Evolutionary conservation across 2,113 vertebrate species (phyloP), one percentile per base, ranked within the genome.

Genomic region (Colius striatus): DNA sequence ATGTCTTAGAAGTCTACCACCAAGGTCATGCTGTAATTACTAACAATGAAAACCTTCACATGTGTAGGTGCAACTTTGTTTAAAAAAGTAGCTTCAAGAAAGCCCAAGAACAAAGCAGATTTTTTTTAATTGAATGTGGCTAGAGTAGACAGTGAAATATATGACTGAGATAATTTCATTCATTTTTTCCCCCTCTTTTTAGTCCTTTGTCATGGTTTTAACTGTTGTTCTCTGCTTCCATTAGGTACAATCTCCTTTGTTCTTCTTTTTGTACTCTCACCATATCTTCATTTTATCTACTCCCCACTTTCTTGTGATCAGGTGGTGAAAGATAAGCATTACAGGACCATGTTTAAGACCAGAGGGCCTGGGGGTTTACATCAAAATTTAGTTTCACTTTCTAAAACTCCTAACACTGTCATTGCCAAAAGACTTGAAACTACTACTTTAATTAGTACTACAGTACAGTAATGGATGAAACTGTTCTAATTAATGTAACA

Each of bases 11-110:
- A 22, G 32, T 34, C 38, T 70, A 20, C 9, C 2, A 1, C 9
- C 36, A 10, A 77, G 8, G 32, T 36, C 18, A 68, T 3, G 27
- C 1, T 53, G 3, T 25, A 73, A 65, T n/a, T 34, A 3, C 4
- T 13, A 16, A 61, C 16, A 50, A 32, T 10, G 12, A 94, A 55
- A 88, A 30, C 1, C 16, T 29, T 89, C 18, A 22, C 19, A 16
- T 0, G 0, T 1, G 2, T 18, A 73, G 16, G 23, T 62, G 13
- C 13, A 75, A 51, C 13, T 43, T 54, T 13, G 4, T 48, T 50
- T 10, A 10, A 58, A 57, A 74, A 51, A 20, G 21, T 41, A 13
- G 0, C 5, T 62, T 65, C 21, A 76, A 61, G 47, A 87, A 85
- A 10, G 16, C 14, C 2, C 8, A 61, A 50, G 23, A 83, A 41